Evolutionary conservation across 2,888 invertebrate genomes (phyloP), one percentile per base, ranked within the genome.

Genomic region (Orgyia antiqua): DNA sequence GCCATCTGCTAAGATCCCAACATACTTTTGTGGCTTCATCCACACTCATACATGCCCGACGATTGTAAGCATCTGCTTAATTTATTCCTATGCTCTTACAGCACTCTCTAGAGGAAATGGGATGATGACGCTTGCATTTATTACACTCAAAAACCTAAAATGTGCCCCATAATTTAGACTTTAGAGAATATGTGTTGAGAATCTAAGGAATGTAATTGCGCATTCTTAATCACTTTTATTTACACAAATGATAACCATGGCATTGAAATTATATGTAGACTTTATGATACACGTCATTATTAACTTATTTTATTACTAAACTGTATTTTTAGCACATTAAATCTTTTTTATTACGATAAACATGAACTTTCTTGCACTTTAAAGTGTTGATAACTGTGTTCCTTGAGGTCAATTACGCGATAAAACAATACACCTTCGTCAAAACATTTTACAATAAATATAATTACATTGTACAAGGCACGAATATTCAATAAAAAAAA

Each of bases 361-460:
- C 4, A 9, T 20, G 9, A 1, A 20, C 2, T 3, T 19, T 3
- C 20, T 1, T n/a, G 20, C 7, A 18, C n/a, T 11, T n/a, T n/a
- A n/a, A 10, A 24, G 11, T 18, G 17, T 31, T 24, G 29, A 36
- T 33, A 36, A 32, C 34, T 27, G 11, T 25, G 29, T 35, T 42
- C 34, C 40, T 42, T 35, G 21, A 26, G 42, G 36, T 33, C 35
- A 43, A 45, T 30, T 19, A 30, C 13, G 36, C 4, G 10, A n/a
- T n/a, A n/a, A 39, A 36, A 27, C 10, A 26, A 41, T 44, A 35
- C 36, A 41, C 38, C 36, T 39, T 28, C 36, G 33, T 39, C 8
- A 35, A 35, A 29, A 36, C 21, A 26, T 20, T 27, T 29, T 31
- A 11, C 23, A 27, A 45, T n/a, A n/a, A n/a, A n/a, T n/a, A n/a